Evolutionary conservation across 2,888 invertebrate species (phyloP).

Genomic region (Pandemis cinnamomeana): DNA sequence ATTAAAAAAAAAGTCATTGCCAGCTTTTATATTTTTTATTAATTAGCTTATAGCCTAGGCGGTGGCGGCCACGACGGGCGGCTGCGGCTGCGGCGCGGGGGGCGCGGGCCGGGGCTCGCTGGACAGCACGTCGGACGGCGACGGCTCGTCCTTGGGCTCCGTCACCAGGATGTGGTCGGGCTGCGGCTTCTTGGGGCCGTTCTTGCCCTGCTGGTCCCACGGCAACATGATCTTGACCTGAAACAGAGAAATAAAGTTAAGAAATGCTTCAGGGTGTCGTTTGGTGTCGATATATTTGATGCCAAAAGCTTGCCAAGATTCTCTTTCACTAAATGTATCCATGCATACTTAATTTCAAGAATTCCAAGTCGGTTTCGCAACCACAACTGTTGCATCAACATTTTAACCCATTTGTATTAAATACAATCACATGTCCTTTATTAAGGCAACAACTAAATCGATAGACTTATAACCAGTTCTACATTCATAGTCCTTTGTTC

Average conservation of each 20-base stretch:
- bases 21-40: constrained; percentile 54
- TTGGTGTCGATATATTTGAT: too few species aligned
- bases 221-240: constrained; percentile 99
- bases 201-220: constrained; percentile 98
- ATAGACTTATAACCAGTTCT: not conserved
- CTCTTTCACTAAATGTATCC: too few species aligned
- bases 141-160: constrained; percentile 97
- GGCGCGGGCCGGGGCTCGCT: constrained; percentile 91
- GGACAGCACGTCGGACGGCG: constrained; percentile 86
- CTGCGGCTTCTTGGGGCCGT: constrained; percentile 98
- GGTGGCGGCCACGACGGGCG: constrained; percentile 61
- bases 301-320: too few species aligned
- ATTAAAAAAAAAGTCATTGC: not conserved
- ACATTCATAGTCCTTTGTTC: constrained; percentile 55
- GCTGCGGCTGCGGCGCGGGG: constrained; percentile 78
- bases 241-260: constrained; percentile 64
- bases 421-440: too few species aligned
- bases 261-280: too few species aligned
- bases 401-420: too few species aligned
- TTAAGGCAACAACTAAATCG: not conserved
- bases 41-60: constrained; percentile 69
- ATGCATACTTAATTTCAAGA: too few species aligned
- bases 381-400: too few species aligned
- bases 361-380: too few species aligned
- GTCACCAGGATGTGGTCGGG: constrained; percentile 99